A percentile compares a stretch with the other conserved stretches of the same genome.
phyloP scores from a whole-genome alignment of 2,113 vertebrate genomes.

The Pedionomus torquatus region DNA sequence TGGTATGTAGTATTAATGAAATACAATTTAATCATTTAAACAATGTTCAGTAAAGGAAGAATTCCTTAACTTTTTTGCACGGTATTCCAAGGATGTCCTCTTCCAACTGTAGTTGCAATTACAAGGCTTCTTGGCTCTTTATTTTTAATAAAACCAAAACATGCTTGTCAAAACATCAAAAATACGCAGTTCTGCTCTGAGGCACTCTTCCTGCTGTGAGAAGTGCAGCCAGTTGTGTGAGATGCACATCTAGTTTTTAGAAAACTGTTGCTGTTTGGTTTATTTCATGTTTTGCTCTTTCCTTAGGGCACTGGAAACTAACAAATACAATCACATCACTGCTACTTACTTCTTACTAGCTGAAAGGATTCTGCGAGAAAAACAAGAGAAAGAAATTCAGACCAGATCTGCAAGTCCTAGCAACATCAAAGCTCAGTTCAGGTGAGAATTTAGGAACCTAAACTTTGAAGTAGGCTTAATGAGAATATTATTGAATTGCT shows the following conservation, averaged over 20 bases:
- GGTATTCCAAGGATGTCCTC: background rate
- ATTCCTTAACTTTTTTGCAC: background rate
- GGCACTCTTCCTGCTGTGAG: background rate
- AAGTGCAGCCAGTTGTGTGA: background rate
- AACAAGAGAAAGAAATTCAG: conserved; percentile 95
- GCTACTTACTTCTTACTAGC: conserved; percentile 98
- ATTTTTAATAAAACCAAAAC: background rate
- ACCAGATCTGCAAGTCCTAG: conserved; percentile 94
- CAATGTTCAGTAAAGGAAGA: background rate
- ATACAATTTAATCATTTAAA: background rate
- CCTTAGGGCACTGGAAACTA: conserved; percentile 92
- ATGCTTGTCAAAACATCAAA: background rate
- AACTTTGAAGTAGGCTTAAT: background rate
- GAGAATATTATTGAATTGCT: background rate
- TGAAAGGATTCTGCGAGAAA: conserved; percentile 94
- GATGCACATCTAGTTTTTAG: background rate
- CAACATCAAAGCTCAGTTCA: conserved; percentile 97
- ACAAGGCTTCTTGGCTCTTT: background rate
- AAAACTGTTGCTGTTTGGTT: background rate
- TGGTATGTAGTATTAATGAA: background rate
- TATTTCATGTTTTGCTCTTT: conserved; percentile 7
- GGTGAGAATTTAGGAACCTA: conserved; percentile 76
- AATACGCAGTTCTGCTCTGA: background rate
- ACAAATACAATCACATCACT: conserved; percentile 99
- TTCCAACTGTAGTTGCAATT: background rate